Percentiles rank a stretch among this genome's conserved stretches.
Evolutionary conservation across 2,888 invertebrate genomes (phyloP).

Genomic region (Caenorhabditis sp.): DNA sequence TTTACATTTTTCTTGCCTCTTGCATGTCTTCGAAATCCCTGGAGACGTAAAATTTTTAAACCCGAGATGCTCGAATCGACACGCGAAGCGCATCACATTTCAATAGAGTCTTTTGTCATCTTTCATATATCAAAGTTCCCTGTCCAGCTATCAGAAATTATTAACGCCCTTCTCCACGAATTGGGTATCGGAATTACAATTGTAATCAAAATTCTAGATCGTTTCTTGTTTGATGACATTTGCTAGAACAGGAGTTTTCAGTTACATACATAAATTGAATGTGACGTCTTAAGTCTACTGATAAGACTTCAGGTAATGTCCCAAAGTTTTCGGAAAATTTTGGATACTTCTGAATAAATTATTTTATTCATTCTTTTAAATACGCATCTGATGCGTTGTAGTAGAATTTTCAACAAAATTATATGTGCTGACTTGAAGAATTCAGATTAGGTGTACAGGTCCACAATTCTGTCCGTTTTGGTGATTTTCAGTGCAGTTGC

Average conservation of each 20-base stretch:
- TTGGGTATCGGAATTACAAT: slow-evolving; percentile 6
- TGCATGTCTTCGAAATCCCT: slow-evolving; percentile 1
- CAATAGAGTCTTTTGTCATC: slow-evolving; percentile 32
- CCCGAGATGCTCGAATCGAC: neutral
- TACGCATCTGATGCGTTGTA: too few relatives aligned
- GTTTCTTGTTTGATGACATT: slow-evolving; percentile 36
- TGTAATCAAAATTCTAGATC: slow-evolving; percentile 11
- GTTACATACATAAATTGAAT: slow-evolving; percentile 7
- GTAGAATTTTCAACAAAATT: too few relatives aligned
- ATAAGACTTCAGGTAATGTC: slow-evolving; percentile 24
- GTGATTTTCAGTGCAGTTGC: too few relatives aligned
- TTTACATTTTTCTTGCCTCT: neutral
- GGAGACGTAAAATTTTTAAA: slow-evolving; percentile 4
- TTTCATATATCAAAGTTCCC: slow-evolving; percentile 44
- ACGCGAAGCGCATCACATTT: slow-evolving; percentile 40
- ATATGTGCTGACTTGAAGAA: too few relatives aligned
- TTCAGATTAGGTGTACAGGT: too few relatives aligned
- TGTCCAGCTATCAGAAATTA: slow-evolving; percentile 8
- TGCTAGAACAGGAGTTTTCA: slow-evolving; percentile 26
- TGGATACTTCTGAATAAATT: too few relatives aligned
- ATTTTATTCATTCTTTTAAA: too few relatives aligned
- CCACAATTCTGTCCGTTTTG: too few relatives aligned
- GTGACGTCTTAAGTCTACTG: slow-evolving; percentile 28
- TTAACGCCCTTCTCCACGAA: slow-evolving; percentile 39
- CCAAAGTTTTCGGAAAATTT: neutral